These are phyloP conservation scores for Linnaemya vulpina DNA, from an alignment of 2,888 invertebrate genomes.

Conservation along the genomic window DNA sequence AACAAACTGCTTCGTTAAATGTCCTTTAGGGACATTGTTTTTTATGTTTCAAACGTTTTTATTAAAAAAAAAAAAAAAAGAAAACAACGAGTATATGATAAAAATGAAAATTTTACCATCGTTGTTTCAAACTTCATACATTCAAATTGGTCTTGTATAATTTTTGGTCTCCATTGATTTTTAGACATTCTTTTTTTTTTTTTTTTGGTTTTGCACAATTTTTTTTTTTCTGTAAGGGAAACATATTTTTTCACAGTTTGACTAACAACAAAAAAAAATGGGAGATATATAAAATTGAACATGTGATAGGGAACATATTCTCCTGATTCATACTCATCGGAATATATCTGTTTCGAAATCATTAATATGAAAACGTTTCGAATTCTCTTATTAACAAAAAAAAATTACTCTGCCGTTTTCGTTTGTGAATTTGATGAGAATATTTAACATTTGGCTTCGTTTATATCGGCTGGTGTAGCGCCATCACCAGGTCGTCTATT, in stretches of 20 bases:
- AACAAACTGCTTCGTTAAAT: slow-evolving; percentile 69
- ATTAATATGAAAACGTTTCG: background rate
- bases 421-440: background rate
- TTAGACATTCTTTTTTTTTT: slow-evolving; percentile 5
- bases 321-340: too few species aligned
- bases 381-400: too few species aligned
- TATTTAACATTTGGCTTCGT: background rate
- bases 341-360: too few species aligned
- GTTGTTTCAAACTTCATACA: slow-evolving; percentile 64
- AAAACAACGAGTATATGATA: slow-evolving; percentile 45
- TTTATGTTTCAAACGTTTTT: slow-evolving; percentile 47
- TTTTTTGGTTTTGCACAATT: slow-evolving; percentile 17
- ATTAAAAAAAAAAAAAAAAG: slow-evolving; percentile 1
- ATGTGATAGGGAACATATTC: background rate
- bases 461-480: slow-evolving; percentile 1
- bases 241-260: background rate
- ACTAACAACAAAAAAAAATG: background rate
- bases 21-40: slow-evolving; percentile 67
- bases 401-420: too few species aligned
- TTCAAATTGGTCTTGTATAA: slow-evolving; percentile 39
- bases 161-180: slow-evolving; percentile 63
- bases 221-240: slow-evolving; percentile 23
- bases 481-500: slow-evolving; percentile 6
- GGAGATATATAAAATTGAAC: background rate
- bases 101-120: slow-evolving; percentile 60